These are phyloP conservation scores for Schrankia costaestrigalis DNA, from an alignment of 2,888 invertebrate species.

Conservation along the genomic window DNA sequence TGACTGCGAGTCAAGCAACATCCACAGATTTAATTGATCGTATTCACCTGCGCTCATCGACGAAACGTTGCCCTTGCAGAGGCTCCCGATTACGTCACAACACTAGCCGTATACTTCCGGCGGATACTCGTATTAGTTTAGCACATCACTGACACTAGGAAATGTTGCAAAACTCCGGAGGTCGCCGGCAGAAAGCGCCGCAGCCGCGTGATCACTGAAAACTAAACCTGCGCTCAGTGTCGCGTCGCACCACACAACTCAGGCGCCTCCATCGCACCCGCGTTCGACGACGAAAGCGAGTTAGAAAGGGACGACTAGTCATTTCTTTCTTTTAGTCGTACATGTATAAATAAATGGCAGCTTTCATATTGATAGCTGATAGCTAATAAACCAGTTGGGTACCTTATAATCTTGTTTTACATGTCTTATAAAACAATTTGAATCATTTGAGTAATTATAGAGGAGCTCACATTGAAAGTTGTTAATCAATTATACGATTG, in stretches of 20 bases:
- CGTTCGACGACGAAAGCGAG: slow-evolving; percentile 61
- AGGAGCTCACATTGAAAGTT: background rate
- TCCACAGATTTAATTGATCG: slow-evolving; percentile 38
- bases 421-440: slow-evolving; percentile 5
- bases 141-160: slow-evolving; percentile 72
- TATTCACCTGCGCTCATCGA: slow-evolving; percentile 53
- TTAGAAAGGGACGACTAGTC: slow-evolving; percentile 68
- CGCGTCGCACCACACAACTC: slow-evolving; percentile 33
- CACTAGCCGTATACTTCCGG: slow-evolving; percentile 48
- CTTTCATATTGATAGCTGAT: slow-evolving; percentile 59
- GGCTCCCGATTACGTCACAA: slow-evolving; percentile 38
- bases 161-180: slow-evolving; percentile 62
- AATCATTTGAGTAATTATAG: background rate
- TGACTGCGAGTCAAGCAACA: slow-evolving; percentile 36
- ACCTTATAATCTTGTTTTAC: slow-evolving; percentile 12
- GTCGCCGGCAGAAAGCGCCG: slow-evolving; percentile 71
- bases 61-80: slow-evolving; percentile 41
- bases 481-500: too few relatives aligned
- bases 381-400: slow-evolving; percentile 35
- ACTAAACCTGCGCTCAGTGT: slow-evolving; percentile 64
- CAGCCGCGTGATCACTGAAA: slow-evolving; percentile 72
- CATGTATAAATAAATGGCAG: slow-evolving; percentile 49
- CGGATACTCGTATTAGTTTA: slow-evolving; percentile 48
- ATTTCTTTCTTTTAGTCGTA: slow-evolving; percentile 66
- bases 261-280: slow-evolving; percentile 23